Percentiles rank a stretch among this genome's conserved stretches.
Evolutionary conservation across 2,797 vertebrate species (phyloP).

Genomic region (Nyctalus aviator): DNA sequence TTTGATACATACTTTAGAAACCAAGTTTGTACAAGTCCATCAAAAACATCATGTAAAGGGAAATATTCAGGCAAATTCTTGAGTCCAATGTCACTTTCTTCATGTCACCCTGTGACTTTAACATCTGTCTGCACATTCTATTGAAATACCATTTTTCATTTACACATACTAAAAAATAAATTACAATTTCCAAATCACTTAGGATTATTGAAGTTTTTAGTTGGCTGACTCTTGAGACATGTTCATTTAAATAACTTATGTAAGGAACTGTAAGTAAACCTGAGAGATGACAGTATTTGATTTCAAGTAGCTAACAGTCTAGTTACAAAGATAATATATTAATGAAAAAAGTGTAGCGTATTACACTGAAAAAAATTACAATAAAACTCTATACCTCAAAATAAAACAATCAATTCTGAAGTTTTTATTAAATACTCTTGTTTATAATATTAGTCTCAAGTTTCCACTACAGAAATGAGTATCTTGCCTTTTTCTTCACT

Average conservation of each 20-base stretch:
- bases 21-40: background rate
- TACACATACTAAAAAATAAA: background rate
- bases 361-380: background rate
- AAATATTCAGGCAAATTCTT: background rate
- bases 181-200: background rate
- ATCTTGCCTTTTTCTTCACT: slow-evolving; percentile 18
- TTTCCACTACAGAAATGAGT: background rate
- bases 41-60: background rate
- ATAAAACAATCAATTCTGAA: background rate
- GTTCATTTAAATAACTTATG: slow-evolving; percentile 5
- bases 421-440: slow-evolving; percentile 24
- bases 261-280: background rate
- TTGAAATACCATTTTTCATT: background rate
- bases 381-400: background rate
- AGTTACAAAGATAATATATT: background rate
- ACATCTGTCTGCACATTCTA: background rate
- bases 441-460: background rate
- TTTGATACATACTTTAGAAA: background rate
- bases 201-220: background rate
- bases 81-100: background rate
- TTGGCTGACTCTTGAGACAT: background rate
- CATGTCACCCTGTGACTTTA: background rate
- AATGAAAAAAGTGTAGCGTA: background rate
- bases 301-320: background rate
- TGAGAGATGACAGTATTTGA: background rate